These are phyloP conservation scores for Scotopteryx bipunctaria DNA, from an alignment of 2,888 invertebrate species.

Conservation along the genomic window DNA sequence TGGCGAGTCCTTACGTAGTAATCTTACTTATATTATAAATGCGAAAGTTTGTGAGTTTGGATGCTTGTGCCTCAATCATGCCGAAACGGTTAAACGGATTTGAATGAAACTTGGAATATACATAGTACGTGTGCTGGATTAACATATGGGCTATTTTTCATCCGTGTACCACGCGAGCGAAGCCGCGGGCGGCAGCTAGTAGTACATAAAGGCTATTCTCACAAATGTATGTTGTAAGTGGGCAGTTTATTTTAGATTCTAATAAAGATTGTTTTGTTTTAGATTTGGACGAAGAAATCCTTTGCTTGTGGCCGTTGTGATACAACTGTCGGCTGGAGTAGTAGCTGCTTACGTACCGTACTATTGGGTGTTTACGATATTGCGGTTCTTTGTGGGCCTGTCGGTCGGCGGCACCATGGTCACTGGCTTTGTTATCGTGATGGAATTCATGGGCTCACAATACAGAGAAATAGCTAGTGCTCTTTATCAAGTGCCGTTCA, in stretches of 20 bases:
- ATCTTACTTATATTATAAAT: too few species aligned
- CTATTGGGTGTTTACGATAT: conserved; percentile 83
- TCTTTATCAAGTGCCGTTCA: conserved; percentile 87
- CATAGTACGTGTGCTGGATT: too few species aligned
- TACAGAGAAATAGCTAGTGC: conserved; percentile 84
- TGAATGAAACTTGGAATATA: too few species aligned
- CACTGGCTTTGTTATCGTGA: conserved; percentile 81
- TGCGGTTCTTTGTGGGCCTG: conserved; percentile 87
- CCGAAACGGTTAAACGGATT: too few species aligned
- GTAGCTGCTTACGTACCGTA: conserved; percentile 86
- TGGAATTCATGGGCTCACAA: conserved; percentile 86
- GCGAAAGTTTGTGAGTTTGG: too few species aligned
- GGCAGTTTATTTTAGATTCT: too few species aligned
- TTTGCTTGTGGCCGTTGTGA: conserved; percentile 86
- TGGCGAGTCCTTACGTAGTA: neutral
- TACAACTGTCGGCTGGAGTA: conserved; percentile 88
- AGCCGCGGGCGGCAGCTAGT: too few species aligned
- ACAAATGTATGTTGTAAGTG: neutral
- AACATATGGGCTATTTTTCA: too few species aligned
- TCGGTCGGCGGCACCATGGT: conserved; percentile 94
- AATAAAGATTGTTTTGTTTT: conserved; percentile 43
- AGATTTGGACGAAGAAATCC: conserved; percentile 91
- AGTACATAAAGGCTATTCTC: conserved; percentile 1
- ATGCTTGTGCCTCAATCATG: too few species aligned
- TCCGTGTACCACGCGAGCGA: too few species aligned